Evolutionary conservation across 2,797 vertebrate species (phyloP).

Genomic region (Labroides dimidiatus): DNA sequence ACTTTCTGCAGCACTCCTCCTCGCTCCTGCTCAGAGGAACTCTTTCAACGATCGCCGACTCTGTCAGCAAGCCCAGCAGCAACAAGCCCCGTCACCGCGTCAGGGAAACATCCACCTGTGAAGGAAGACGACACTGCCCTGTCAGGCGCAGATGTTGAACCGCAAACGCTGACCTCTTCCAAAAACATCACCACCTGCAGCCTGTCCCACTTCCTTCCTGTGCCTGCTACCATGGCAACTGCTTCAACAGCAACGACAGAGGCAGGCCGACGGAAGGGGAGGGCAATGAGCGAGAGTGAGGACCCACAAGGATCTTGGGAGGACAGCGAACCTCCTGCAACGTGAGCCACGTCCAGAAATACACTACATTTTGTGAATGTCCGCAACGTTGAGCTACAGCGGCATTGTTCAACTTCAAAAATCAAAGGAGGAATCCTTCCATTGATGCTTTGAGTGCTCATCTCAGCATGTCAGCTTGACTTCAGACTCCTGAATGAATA

Average conservation of each 20-base stretch:
- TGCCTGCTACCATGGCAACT: slow-evolving; percentile 58
- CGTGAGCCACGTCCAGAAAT: slow-evolving; percentile 73
- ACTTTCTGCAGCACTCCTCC: slow-evolving; percentile 78
- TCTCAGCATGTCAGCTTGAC: slow-evolving; percentile 61
- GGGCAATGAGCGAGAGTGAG: slow-evolving; percentile 52
- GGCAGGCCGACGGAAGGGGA: slow-evolving; percentile 59
- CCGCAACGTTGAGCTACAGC: slow-evolving; percentile 27
- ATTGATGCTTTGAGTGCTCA: slow-evolving; percentile 31
- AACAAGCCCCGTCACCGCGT: slow-evolving; percentile 33
- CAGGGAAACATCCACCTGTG: slow-evolving; percentile 44
- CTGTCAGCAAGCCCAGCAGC: slow-evolving; percentile 31
- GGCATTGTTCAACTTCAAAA: slow-evolving; percentile 13
- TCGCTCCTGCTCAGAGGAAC: slow-evolving; percentile 78
- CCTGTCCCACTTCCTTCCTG: slow-evolving; percentile 61
- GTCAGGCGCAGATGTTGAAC: slow-evolving; percentile 37
- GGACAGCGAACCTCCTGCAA: slow-evolving; percentile 72
- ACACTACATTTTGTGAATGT: slow-evolving; percentile 41
- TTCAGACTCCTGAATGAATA: slow-evolving; percentile 20
- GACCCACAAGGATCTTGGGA: slow-evolving; percentile 61
- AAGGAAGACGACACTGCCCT: slow-evolving; percentile 12
- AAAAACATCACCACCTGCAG: slow-evolving; percentile 43
- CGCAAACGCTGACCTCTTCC: slow-evolving; percentile 49
- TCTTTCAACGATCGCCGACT: slow-evolving; percentile 63
- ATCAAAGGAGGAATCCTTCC: slow-evolving; percentile 7
- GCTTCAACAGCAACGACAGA: slow-evolving; percentile 27